phyloP scores from a whole-genome alignment of 2,797 vertebrate species.

The Mareca penelope region DNA sequence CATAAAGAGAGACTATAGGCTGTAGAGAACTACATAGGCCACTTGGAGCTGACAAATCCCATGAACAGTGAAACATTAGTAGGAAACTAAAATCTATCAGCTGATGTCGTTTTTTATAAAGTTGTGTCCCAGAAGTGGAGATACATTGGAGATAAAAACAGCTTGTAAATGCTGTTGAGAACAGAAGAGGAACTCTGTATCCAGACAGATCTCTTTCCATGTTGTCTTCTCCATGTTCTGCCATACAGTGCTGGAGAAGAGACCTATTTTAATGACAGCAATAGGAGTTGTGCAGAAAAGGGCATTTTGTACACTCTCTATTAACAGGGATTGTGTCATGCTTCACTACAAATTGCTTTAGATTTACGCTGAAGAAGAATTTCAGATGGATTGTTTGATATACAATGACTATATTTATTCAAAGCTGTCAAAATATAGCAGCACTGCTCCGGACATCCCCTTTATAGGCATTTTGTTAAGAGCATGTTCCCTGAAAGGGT shows the following conservation, averaged over 20 bases:
- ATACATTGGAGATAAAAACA: not conserved
- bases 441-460: not conserved
- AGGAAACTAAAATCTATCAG: not conserved
- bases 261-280: not conserved
- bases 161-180: not conserved
- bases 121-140: not conserved
- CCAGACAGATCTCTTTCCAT: not conserved
- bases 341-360: not conserved
- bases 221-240: not conserved
- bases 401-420: not conserved
- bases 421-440: conserved; percentile 17
- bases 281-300: not conserved
- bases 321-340: not conserved
- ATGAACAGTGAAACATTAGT: not conserved
- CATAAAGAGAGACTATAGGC: not conserved
- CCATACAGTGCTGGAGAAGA: not conserved
- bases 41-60: not conserved
- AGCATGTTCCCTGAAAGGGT: not conserved
- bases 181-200: not conserved
- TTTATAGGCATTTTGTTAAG: not conserved
- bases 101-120: not conserved
- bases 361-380: not conserved
- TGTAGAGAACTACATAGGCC: not conserved
- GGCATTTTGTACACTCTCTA: not conserved
- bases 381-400: not conserved